Conservation (phyloP, 2,888 invertebrate species). For the Leptinotarsa tumamoca region DNA sequence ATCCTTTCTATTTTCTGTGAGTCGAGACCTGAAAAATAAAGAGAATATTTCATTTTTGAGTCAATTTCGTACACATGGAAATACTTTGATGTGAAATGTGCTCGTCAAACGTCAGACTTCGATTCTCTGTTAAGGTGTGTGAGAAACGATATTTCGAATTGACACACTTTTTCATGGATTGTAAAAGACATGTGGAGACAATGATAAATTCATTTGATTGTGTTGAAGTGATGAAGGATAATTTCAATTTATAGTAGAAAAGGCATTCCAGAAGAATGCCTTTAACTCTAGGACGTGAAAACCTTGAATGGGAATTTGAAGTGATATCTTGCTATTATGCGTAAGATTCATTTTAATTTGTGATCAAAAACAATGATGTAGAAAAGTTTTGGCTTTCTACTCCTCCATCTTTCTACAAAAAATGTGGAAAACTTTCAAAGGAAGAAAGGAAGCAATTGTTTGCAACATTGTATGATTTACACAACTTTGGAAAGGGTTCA, state of each 20-base stretch:
- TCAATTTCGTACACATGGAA: conserved; percentile 22
- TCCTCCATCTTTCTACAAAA: too few relatives aligned
- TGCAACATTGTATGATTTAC: too few relatives aligned
- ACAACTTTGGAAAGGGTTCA: too few relatives aligned
- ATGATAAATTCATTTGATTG: background rate
- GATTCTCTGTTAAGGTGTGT: conserved; percentile 18
- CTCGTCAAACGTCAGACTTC: conserved; percentile 22
- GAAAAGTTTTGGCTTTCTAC: too few relatives aligned
- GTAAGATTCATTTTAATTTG: too few relatives aligned
- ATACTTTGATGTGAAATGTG: conserved; percentile 28
- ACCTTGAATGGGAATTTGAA: too few relatives aligned
- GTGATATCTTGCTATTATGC: too few relatives aligned
- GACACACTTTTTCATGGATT: background rate
- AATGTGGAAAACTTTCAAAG: too few relatives aligned
- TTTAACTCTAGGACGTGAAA: too few relatives aligned
- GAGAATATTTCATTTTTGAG: conserved; percentile 33
- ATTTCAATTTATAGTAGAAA: background rate
- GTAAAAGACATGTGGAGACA: background rate
- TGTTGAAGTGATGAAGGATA: background rate
- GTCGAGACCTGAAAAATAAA: conserved; percentile 11
- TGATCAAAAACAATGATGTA: too few relatives aligned
- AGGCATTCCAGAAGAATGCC: too few relatives aligned
- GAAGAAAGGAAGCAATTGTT: too few relatives aligned
- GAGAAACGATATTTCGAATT: conserved; percentile 13
- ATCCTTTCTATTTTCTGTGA: conserved; percentile 28